Evolutionary conservation across 1,140 invertebrate species (phyloP).

Genomic region (Drosophila trapezifrons): DNA sequence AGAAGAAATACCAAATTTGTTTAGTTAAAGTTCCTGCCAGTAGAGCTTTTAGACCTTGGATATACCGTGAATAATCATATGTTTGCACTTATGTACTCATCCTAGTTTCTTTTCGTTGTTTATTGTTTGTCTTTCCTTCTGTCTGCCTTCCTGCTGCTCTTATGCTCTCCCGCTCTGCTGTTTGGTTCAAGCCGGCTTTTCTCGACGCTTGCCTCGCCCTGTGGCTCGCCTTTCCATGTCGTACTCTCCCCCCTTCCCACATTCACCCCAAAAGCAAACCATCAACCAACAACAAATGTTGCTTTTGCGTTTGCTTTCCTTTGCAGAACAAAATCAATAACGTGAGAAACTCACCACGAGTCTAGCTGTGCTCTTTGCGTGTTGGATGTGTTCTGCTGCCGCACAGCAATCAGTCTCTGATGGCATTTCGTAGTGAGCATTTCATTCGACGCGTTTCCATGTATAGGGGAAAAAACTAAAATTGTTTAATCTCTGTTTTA

Average conservation of each 20-base stretch:
- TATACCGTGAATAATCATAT: conserved; percentile 46
- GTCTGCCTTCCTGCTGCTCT: conserved; percentile 26
- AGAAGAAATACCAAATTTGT: no score
- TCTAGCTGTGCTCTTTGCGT: conserved; percentile 28
- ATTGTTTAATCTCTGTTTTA: conserved; percentile 33
- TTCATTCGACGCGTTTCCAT: conserved; percentile 20
- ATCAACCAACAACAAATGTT: conserved; percentile 53
- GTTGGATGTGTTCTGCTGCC: conserved; percentile 13
- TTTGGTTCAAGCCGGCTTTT: conserved; percentile 64
- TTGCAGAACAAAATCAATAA: conserved; percentile 72
- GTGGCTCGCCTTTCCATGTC: conserved; percentile 1
- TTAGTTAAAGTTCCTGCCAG: no score
- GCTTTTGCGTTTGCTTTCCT: conserved; percentile 45
- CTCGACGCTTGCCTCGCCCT: conserved; percentile 43
- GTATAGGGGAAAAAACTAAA: conserved; percentile 19
- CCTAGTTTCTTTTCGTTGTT: conserved; percentile 27
- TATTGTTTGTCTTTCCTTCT: conserved; percentile 38
- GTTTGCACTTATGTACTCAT: conserved; percentile 51
- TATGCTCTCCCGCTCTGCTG: conserved; percentile 25
- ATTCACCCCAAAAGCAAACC: conserved; percentile 41
- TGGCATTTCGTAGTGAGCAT: conserved; percentile 64
- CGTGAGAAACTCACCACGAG: conserved; percentile 60
- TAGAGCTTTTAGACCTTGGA: no score
- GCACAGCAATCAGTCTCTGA: conserved; percentile 62
- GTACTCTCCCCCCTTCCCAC: not conserved